phyloP scores from a whole-genome alignment of 92 coral and sea anemone genomes.

The Siderastrea radians region DNA sequence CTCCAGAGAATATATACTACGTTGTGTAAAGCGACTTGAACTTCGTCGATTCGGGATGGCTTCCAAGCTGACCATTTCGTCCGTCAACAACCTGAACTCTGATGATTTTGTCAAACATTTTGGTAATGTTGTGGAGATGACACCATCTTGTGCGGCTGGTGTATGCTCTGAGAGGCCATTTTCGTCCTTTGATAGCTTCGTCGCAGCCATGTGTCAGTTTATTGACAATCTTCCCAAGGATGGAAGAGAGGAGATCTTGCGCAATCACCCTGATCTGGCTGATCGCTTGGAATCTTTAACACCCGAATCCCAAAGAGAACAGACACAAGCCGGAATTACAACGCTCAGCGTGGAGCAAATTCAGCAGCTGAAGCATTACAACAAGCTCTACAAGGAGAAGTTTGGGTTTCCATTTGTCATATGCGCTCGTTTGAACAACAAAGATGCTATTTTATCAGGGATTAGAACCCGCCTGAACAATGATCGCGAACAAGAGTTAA shows the following conservation, averaged over 20 bases:
- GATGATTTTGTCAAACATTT: slow-evolving; percentile 69
- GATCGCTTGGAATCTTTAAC: slow-evolving; percentile 74
- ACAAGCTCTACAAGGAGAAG: slow-evolving; percentile 67
- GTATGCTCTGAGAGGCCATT: slow-evolving; percentile 70
- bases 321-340: slow-evolving; percentile 76
- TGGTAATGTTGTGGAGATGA: slow-evolving; percentile 78
- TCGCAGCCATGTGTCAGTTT: slow-evolving; percentile 58
- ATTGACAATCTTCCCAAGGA: slow-evolving; percentile 70
- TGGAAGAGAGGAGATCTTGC: slow-evolving; percentile 75
- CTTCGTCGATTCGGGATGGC: slow-evolving; percentile 56
- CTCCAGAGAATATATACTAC: too few relatives aligned
- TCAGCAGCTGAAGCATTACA: slow-evolving; percentile 54
- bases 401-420: slow-evolving; percentile 88
- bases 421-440: slow-evolving; percentile 83
- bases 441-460: slow-evolving; percentile 66
- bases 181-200: slow-evolving; percentile 62
- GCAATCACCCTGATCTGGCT: slow-evolving; percentile 79
- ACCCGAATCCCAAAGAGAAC: slow-evolving; percentile 82
- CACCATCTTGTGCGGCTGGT: slow-evolving; percentile 77
- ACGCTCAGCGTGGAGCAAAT: slow-evolving; percentile 62
- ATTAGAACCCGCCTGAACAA: slow-evolving; percentile 70
- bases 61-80: slow-evolving; percentile 52
- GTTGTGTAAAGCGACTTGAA: not conserved
- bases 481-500: slow-evolving; percentile 58
- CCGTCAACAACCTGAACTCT: slow-evolving; percentile 56